Base-by-base conservation (phyloP, 2,888 invertebrate species). In the Drosophila infuscata region DNA sequence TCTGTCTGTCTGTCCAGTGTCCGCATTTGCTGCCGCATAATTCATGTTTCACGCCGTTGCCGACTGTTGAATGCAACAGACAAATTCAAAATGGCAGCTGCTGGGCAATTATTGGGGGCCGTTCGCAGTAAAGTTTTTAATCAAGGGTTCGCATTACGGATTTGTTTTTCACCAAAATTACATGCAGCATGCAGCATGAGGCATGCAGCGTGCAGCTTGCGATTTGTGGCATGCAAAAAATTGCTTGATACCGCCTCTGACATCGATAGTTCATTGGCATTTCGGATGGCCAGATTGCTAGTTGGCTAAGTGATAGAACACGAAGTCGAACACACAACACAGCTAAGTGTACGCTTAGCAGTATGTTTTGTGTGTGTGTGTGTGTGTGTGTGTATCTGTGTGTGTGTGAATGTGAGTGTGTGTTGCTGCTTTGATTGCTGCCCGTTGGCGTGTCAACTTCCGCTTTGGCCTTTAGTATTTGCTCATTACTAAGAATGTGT, bases 31-130 rank as follows among this genome's bases (percentile, higher is more conserved):
- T 59, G 64, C 69, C 83, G 79, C 81, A 88, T 88, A 85, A 90
- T 88, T 86, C 88, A 90, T 89, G 86, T 85, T 85, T 88, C 83
- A 88, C 83, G 88, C 88, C 83, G 84, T 36, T 70, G 70, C 41
- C 43, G 61, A 41, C 52, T 68, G 73, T 48, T 60, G 60, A 30
- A 49, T 49, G 49, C 63, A 49, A 43, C 61, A 65, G 66, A 70
- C 77, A 76, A 82, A 84, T 82, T 61, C 85, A 87, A 83, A 82
- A 88, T 83, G 88, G 89, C 72, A 75, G 79, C 48, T 58, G 71
- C 66, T 73, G 67, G 59, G 52, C 79, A 82, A 80, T 85, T 85
- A 80, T 75, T 75, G 67, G 54, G 51, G 33, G 38, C 53, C 52
- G 41, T 57, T 59, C 35, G 52, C 8, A 59, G 25, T 35, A 20